These are phyloP conservation scores for Strigamia crassipes DNA, from an alignment of 2,888 invertebrate species.

Conservation along the genomic window DNA sequence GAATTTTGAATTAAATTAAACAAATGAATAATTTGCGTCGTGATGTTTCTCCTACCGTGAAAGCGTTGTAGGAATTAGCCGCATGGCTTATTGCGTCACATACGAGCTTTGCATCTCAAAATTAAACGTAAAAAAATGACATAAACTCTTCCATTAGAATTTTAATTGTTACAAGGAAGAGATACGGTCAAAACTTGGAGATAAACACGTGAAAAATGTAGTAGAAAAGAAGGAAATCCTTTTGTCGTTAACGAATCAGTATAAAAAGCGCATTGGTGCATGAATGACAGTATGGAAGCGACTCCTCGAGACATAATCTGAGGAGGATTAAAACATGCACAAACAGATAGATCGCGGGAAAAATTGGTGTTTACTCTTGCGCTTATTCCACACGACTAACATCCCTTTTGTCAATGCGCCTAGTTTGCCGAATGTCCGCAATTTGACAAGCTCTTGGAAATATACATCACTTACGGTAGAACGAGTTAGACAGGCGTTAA, in stretches of 20 bases:
- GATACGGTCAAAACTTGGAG: too few species aligned
- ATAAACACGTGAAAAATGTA: background rate
- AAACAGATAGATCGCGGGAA: background rate
- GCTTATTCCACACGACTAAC: background rate
- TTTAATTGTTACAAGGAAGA: background rate
- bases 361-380: background rate
- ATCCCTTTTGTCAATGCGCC: background rate
- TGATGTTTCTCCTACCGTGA: too few species aligned
- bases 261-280: background rate
- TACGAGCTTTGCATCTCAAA: too few species aligned
- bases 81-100: too few species aligned
- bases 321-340: background rate
- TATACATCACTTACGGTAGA: background rate
- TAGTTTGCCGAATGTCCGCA: background rate
- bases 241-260: slow-evolving; percentile 6
- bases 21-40: too few species aligned
- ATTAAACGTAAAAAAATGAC: background rate
- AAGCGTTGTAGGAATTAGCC: too few species aligned
- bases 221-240: background rate
- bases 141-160: background rate
- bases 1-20: too few species aligned
- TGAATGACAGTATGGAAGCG: background rate
- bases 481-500: slow-evolving; percentile 20
- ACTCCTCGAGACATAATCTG: background rate
- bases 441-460: background rate